A percentile compares a stretch with the other conserved stretches of the same genome.
Evolutionary conservation across 2,797 vertebrate species (phyloP).

Genomic region (Lagodon rhomboides): DNA sequence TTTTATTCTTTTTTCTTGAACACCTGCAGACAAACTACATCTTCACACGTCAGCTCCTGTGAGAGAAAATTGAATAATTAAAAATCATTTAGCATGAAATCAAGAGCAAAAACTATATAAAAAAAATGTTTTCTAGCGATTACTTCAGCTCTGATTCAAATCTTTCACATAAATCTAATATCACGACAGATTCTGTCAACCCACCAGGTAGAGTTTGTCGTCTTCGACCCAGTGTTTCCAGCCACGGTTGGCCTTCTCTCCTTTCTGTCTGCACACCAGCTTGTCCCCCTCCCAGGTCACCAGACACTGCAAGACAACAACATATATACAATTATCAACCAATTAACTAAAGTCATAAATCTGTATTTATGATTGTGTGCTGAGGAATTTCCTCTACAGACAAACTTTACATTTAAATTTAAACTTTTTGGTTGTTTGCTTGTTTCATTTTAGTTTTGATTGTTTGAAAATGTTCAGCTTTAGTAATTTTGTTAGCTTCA

Average conservation of each 20-base stretch:
- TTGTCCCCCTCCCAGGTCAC: constrained; percentile 92
- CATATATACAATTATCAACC: constrained; percentile 3
- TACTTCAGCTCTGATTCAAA: constrained; percentile 4
- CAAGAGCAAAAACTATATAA: not conserved
- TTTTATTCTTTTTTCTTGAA: constrained; percentile 88
- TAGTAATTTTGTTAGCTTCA: too few relatives aligned
- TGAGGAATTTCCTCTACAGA: not conserved
- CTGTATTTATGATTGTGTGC: not conserved
- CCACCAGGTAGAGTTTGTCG: constrained; percentile 89
- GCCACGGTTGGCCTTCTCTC: constrained; percentile 92
- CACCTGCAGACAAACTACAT: constrained; percentile 90
- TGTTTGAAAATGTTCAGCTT: too few relatives aligned
- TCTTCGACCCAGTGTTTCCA: constrained; percentile 95
- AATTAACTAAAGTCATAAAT: not conserved
- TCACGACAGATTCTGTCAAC: constrained; percentile 37
- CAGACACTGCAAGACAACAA: constrained; percentile 82
- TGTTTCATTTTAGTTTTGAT: too few relatives aligned
- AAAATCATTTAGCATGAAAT: not conserved
- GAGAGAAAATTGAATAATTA: constrained; percentile 9
- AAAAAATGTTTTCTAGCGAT: not conserved
- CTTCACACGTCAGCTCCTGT: constrained; percentile 91
- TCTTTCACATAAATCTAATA: not conserved
- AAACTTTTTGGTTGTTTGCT: too few relatives aligned
- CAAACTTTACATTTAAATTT: too few relatives aligned
- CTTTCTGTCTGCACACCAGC: constrained; percentile 91